These are phyloP conservation scores for Steromphala cineraria DNA, from an alignment of 2,888 invertebrate genomes.

Conservation along the genomic window DNA sequence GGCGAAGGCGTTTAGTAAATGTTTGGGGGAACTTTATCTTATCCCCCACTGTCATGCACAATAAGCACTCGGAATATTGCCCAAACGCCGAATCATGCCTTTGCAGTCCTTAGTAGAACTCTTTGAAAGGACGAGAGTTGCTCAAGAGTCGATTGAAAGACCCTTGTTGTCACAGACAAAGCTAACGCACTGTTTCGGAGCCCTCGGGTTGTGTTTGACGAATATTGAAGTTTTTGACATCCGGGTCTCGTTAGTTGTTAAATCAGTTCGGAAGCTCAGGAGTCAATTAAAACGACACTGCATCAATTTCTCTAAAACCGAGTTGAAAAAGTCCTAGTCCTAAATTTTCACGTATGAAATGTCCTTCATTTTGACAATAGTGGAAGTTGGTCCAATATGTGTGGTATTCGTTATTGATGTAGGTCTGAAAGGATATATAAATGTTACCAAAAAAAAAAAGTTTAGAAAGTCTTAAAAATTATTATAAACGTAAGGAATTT, in stretches of 20 bases:
- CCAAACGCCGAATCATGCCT: background rate
- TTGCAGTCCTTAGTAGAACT: background rate
- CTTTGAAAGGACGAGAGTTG: background rate
- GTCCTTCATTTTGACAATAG: background rate
- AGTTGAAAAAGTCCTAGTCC: background rate
- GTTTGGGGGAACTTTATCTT: background rate
- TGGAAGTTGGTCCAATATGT: background rate
- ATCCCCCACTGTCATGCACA: background rate
- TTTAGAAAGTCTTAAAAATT: no score
- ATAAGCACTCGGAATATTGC: background rate
- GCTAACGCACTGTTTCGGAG: background rate
- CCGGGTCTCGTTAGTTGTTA: background rate
- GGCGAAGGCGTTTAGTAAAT: background rate
- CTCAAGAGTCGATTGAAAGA: background rate
- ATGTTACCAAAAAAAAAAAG: no score
- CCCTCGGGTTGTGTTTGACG: background rate
- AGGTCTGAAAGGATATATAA: background rate
- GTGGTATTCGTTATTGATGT: no score
- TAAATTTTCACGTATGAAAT: background rate
- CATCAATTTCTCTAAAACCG: background rate
- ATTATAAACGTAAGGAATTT: no score
- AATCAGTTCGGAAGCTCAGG: slow-evolving; percentile 7
- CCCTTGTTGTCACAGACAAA: slow-evolving; percentile 1
- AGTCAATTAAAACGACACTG: slow-evolving; percentile 15
- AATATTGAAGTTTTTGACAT: slow-evolving; percentile 1